Base-by-base conservation (phyloP, 2,888 invertebrate species). In the Nipponacmea schrenckii region DNA sequence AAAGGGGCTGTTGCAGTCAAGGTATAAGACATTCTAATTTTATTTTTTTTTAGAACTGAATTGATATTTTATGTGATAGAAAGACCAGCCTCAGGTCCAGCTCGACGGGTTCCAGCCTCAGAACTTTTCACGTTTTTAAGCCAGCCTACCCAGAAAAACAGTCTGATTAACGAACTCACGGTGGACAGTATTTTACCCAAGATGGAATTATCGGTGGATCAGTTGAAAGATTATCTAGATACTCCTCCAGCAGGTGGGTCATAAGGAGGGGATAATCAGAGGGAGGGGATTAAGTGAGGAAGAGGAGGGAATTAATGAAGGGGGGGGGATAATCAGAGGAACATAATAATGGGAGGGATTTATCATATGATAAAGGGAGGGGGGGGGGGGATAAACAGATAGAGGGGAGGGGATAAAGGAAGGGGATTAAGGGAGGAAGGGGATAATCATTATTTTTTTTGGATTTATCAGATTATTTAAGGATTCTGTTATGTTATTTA, bases 211-310 rank as follows among this genome's bases (percentile, higher is more conserved):
- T 93, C 94, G n/a, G 76, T 83, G 10, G 88, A 89, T 24, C 86
- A 88, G 69, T 79, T 89, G 20, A 94, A 95, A 79, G 94, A 96
- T 82, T 98, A 98, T 89, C 90, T 97, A 73, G 94, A 95, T 81
- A 94, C 93, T 81, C 94, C 97, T n/a, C 98, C 97, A 14, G 80
- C 85, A 77, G 90, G 90, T 86, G 73, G 72, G 71, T 10, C 7
- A 27, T 56, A 20, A 2, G 24, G 14, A 17, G 10, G 4, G 27
- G n/a, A n/a, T n/a, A n/a, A n/a, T n/a, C n/a, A n/a, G n/a, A n/a
- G n/a, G n/a, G n/a, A n/a, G n/a, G n/a, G n/a, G n/a, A n/a, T n/a
- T n/a, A n/a, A n/a, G n/a, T n/a, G n/a, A n/a, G 15, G 17, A 27
- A 10, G 14, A 5, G 56, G 3, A 56, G 56, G n/a, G 2, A 2